Evolutionary conservation across 2,888 invertebrate species (phyloP).

Genomic region (Ophion costatus): DNA sequence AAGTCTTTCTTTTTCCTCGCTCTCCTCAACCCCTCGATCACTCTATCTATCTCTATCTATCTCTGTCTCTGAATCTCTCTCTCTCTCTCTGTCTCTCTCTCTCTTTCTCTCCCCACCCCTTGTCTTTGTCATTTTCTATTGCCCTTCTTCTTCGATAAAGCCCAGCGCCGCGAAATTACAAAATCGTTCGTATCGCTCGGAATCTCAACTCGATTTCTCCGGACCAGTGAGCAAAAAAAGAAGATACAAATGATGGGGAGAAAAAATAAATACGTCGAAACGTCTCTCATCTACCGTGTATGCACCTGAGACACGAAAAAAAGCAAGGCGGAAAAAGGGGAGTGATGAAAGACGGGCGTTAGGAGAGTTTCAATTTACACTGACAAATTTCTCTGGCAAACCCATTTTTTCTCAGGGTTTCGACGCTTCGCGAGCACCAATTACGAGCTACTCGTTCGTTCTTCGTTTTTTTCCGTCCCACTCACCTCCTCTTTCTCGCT

Average conservation of each 20-base stretch:
- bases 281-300: not conserved
- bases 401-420: constrained; percentile 28
- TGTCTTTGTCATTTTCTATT: constrained; percentile 5
- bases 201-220: constrained; percentile 43
- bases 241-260: not conserved
- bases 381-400: constrained; percentile 32
- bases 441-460: constrained; percentile 38
- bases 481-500: not conserved
- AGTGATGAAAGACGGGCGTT: constrained; percentile 25
- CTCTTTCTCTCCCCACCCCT: not conserved
- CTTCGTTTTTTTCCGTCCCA: constrained; percentile 1
- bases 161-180: constrained; percentile 35
- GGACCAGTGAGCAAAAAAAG: constrained; percentile 13
- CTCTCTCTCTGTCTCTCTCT: not conserved
- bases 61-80: not conserved
- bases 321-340: not conserved
- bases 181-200: constrained; percentile 43
- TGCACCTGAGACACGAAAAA: constrained; percentile 7
- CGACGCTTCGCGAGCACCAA: constrained; percentile 37
- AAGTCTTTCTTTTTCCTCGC: constrained; percentile 8
- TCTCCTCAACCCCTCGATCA: not conserved
- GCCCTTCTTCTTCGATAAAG: constrained; percentile 17
- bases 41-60: not conserved
- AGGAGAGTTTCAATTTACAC: constrained; percentile 50
- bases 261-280: constrained; percentile 10